Evolutionary conservation across 2,797 vertebrate species (phyloP), one percentile per base, ranked within the genome.

Genomic region (Sciaenops ocellatus): DNA sequence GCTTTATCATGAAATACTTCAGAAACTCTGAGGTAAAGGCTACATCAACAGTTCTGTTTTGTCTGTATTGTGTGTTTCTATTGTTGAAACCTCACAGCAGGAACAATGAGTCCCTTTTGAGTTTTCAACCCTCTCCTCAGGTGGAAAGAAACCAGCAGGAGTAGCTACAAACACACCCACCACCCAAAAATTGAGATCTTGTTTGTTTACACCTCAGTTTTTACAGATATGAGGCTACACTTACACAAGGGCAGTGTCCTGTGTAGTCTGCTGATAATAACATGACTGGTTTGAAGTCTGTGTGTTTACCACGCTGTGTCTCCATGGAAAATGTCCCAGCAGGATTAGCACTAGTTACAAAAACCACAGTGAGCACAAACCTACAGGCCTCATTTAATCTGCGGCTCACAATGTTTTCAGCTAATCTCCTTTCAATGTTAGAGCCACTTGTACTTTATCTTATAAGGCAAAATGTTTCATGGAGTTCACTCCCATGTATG

Each of bases 241-340:
- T 13, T 0, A 30, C 28, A 70, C 70, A 76, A 82, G 34, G 47
- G 50, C 44, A 47, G 41, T 80, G 76, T 73, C 44, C 17, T 46
- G 22, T 66, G 52, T 57, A 26, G 65, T 65, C 78, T 79, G 67
- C 60, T 85, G 79, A 74, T 57, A 57, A 62, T 67, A 76, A 78
- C 28, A 34, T 75, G 73, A 71, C 84, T 75, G 46, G 16, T 64
- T 7, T 46, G 26, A 15, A 30, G 38, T 52, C 68, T 79, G 56
- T 60, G 22, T 90, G 78, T 89, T 90, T 85, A 51, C 66, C 75
- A 67, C 46, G 41, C 17, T 34, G 24, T 64, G 82, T 89, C 61
- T 85, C 92, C 80, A 87, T 80, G 85, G 89, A 84, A 85, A 87
- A 87, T 22, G 24, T 82, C 86, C 74, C 88, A 54, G 56, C 48